phyloP scores from a whole-genome alignment of 2,113 vertebrate species.

The Numida meleagris region DNA sequence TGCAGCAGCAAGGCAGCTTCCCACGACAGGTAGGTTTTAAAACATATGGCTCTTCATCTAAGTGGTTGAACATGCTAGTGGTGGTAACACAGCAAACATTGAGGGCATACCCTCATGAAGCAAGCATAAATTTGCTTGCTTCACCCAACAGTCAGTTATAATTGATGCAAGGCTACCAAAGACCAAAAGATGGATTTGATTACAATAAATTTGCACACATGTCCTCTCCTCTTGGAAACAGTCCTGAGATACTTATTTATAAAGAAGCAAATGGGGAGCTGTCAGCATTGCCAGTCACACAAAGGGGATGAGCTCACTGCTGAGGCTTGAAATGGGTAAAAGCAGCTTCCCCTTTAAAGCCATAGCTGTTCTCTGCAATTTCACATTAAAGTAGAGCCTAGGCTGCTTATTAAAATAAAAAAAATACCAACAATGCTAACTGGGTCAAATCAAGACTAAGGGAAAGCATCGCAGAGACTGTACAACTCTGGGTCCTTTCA shows the following conservation, averaged over 20 bases:
- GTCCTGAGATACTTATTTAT: neutral
- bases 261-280: neutral
- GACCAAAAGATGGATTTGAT: neutral
- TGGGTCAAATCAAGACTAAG: neutral
- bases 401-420: neutral
- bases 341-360: neutral
- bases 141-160: neutral
- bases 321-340: neutral
- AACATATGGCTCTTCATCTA: neutral
- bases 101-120: neutral
- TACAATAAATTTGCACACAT: neutral
- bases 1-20: neutral
- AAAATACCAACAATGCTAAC: neutral
- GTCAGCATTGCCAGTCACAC: neutral
- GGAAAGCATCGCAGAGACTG: neutral
- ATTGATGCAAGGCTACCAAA: neutral
- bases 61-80: fast-evolving
- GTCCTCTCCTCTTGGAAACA: neutral
- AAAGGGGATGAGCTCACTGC: neutral
- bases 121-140: fast-evolving
- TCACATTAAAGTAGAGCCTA: neutral
- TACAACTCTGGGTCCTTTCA: neutral
- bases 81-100: neutral
- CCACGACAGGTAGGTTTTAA: neutral
- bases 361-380: fast-evolving